Evolutionary conservation across 2,888 invertebrate genomes (phyloP).

Genomic region (Oegoconia quadripuncta): DNA sequence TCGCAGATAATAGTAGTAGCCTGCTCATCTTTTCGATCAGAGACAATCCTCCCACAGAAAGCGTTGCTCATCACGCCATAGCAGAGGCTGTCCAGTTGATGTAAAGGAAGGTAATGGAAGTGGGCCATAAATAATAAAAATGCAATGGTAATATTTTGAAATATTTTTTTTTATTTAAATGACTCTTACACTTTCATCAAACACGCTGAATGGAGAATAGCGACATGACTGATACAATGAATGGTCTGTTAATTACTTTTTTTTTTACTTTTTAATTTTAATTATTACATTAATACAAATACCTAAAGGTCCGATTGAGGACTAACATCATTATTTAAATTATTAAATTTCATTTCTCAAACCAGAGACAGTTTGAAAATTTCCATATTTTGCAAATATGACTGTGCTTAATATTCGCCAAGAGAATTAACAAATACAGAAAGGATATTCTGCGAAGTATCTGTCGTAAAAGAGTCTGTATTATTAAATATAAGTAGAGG

Average conservation of each 20-base stretch:
- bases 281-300: slow-evolving; percentile 60
- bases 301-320: slow-evolving; percentile 47
- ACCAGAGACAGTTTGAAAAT: no score
- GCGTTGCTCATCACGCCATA: no score
- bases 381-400: no score
- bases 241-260: slow-evolving; percentile 36
- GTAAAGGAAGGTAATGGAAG: neutral
- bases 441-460: no score
- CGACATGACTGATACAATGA: slow-evolving; percentile 65
- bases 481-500: no score
- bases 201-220: slow-evolving; percentile 68
- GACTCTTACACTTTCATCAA: slow-evolving; percentile 63
- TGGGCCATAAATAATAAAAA: neutral
- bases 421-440: no score
- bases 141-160: slow-evolving; percentile 9
- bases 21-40: no score
- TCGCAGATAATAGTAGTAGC: no score
- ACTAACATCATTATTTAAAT: slow-evolving; percentile 62
- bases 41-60: no score
- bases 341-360: slow-evolving; percentile 47
- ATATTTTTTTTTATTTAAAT: slow-evolving; percentile 55
- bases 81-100: no score
- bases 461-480: no score
- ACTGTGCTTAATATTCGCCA: no score
- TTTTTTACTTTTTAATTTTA: slow-evolving; percentile 42